Evolutionary conservation across 2,797 vertebrate species (phyloP), one percentile per base, ranked within the genome.

Genomic region (Aplochiton taeniatus): DNA sequence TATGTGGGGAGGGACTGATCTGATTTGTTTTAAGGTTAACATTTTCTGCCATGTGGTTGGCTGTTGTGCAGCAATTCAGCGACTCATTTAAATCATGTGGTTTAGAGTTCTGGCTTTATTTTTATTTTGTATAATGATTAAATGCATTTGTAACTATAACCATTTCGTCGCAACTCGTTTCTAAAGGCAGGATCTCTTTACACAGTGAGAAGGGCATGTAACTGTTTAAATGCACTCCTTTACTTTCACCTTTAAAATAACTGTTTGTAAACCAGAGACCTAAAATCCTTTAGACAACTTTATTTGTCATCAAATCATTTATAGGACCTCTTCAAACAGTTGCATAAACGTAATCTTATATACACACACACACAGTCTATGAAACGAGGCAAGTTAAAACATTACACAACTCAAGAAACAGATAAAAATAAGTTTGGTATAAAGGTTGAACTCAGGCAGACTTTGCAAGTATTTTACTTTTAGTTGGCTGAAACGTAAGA

Each of bases 231-330:
- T 31, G 31, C 6, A 31, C 31, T 31, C 3, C 31, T 31, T 31
- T 2, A 44, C 69, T 4, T 9, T 60, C 56, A 8, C 17, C 17
- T 19, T 14, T 7, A 47, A 60, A 64, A 31, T 31, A 31, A 31
- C 31, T 2, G 31, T 31, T 31, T 31, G 31, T 6, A 31, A 31
- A 31, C 3, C 31, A 31, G 31, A 31, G 31, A 31, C 31, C 31
- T 31, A 31, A 6, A 43, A 13, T 65, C 20, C 77, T 73, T 86
- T 83, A 84, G 67, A 83, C 68, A 17, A 0, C 60, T 86, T 90
- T 88, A 90, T 89, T 90, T 82, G 81, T 63, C 73, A 84, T 76
- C 66, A 65, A 64, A 74, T 81, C 57, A 68, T 65, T 75, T 17
- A 66, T 61, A 52, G 41, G 76, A 76, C 70, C 69, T 75, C 70